Evolutionary conservation across 1,140 invertebrate species (phyloP).

Genomic region (Megalonaias nervosa): DNA sequence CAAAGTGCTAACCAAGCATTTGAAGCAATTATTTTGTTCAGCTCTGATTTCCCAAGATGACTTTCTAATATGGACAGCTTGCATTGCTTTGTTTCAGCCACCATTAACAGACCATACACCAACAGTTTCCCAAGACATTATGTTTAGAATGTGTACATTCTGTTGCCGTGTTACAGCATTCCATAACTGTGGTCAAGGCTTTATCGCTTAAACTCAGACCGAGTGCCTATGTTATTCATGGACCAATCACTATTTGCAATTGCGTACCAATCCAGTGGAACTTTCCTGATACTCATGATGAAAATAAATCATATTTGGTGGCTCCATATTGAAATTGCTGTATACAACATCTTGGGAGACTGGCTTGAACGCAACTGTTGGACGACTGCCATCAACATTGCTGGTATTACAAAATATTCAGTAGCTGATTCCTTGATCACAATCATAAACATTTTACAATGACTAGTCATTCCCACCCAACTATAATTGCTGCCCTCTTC

Average conservation of each 20-base stretch:
- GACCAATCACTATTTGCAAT: conserved; percentile 50
- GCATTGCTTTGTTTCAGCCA: no score
- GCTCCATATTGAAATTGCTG: conserved; percentile 38
- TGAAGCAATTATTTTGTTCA: no score
- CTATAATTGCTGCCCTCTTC: conserved; percentile 2
- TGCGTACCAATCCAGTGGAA: conserved; percentile 48
- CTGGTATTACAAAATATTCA: conserved; percentile 22
- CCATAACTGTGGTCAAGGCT: conserved; percentile 39
- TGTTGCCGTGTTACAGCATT: conserved; percentile 39
- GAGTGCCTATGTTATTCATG: conserved; percentile 42
- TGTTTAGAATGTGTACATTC: conserved; percentile 27
- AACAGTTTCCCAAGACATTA: no score
- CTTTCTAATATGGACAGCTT: no score
- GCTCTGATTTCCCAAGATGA: no score
- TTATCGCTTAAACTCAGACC: conserved; percentile 47
- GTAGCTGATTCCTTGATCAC: conserved; percentile 34
- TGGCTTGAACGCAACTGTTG: conserved; percentile 45
- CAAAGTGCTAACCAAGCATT: no score
- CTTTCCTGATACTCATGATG: conserved; percentile 34
- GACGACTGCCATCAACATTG: conserved; percentile 29
- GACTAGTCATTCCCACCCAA: conserved; percentile 23
- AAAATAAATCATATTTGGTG: conserved; percentile 28
- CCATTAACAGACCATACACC: no score
- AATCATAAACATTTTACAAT: conserved; percentile 16
- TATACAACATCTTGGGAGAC: conserved; percentile 28